phyloP scores from a whole-genome alignment of 2,113 vertebrate species.

The Cromileptes altivelis region DNA sequence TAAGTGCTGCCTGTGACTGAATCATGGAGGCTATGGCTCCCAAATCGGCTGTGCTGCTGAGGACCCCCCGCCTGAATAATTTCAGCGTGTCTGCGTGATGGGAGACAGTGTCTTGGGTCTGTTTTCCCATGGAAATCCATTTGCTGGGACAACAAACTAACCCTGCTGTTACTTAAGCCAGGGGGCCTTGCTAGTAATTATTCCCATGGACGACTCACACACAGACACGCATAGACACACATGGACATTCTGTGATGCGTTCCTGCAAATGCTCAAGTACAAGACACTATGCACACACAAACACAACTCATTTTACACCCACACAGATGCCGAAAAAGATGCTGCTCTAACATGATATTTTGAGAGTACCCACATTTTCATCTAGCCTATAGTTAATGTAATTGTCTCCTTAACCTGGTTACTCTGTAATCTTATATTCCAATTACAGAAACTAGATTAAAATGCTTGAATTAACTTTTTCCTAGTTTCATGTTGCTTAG shows the following conservation, averaged over 20 bases:
- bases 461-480: background rate
- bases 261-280: constrained; percentile 15
- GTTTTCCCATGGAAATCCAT: constrained; percentile 65
- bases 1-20: constrained; percentile 44
- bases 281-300: background rate
- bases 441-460: background rate
- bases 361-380: background rate
- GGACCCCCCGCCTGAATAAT: constrained; percentile 55
- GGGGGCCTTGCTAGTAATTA: constrained; percentile 44
- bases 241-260: background rate
- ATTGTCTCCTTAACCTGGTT: background rate
- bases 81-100: constrained; percentile 42
- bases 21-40: constrained; percentile 48
- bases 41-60: constrained; percentile 44
- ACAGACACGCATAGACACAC: constrained; percentile 32
- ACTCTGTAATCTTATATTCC: background rate
- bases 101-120: constrained; percentile 20
- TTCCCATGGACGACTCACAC: constrained; percentile 59
- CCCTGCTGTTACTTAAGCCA: constrained; percentile 45
- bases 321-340: background rate
- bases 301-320: background rate
- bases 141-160: constrained; percentile 60
- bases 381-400: background rate
- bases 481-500: background rate
- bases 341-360: no score